Conservation (phyloP, 1,140 invertebrate genomes). For the Orius laevigatus region DNA sequence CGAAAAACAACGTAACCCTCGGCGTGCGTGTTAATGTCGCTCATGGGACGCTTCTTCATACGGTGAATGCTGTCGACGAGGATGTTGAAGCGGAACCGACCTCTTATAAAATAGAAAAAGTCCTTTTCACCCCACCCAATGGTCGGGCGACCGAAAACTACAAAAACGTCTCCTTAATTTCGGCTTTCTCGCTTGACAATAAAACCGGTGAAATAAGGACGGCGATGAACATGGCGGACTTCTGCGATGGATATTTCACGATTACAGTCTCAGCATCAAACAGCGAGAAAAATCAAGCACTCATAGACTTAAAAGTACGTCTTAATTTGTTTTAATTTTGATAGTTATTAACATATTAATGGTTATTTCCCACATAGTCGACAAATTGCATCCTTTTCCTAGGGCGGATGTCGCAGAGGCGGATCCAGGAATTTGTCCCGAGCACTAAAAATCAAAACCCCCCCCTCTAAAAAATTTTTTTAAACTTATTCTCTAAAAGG, state of each 20-base stretch:
- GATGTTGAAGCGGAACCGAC: constrained; percentile 49
- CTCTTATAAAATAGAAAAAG: constrained; percentile 42
- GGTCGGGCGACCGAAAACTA: constrained; percentile 23
- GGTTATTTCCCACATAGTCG: too few relatives aligned
- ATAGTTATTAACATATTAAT: neutral
- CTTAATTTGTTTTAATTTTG: constrained; percentile 1
- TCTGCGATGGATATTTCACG: constrained; percentile 51
- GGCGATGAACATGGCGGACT: constrained; percentile 45
- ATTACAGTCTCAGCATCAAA: constrained; percentile 47
- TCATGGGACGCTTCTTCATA: constrained; percentile 49
- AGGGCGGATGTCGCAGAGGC: too few relatives aligned
- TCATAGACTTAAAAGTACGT: constrained; percentile 35
- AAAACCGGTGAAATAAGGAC: constrained; percentile 50
- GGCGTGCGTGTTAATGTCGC: constrained; percentile 60
- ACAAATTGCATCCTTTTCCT: too few relatives aligned
- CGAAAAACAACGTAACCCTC: constrained; percentile 44
- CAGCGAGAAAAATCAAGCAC: constrained; percentile 31
- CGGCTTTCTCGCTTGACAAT: constrained; percentile 38
- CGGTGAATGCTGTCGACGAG: constrained; percentile 44
- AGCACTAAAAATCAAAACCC: too few relatives aligned
- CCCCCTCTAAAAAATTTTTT: too few relatives aligned
- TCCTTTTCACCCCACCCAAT: constrained; percentile 36
- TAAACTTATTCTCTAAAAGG: too few relatives aligned
- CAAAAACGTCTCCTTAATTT: constrained; percentile 26
- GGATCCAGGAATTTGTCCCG: too few relatives aligned